A percentile compares a stretch with the other conserved stretches of the same genome.
These are phyloP conservation scores for Prietella phreatophila DNA, from an alignment of 2,113 vertebrate species.

Conservation along the genomic window DNA sequence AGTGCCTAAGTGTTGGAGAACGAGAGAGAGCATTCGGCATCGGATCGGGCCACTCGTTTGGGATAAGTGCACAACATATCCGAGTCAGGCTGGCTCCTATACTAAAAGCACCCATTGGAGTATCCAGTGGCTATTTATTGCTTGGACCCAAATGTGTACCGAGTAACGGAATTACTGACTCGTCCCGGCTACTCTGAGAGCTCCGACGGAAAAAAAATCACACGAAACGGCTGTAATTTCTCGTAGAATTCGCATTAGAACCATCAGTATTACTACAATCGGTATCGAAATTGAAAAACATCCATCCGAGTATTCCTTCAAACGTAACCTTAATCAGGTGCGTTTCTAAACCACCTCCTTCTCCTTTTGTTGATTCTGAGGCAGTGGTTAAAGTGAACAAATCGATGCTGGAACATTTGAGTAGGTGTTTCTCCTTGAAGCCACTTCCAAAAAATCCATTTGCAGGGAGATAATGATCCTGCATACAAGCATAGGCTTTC, in stretches of 20 bases:
- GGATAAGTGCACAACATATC: slow-evolving; percentile 28
- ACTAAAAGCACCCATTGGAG: slow-evolving; percentile 10
- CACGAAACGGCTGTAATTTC: background rate
- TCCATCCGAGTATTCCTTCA: slow-evolving; percentile 22
- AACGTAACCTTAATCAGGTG: slow-evolving; percentile 29
- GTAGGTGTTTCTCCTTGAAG: slow-evolving; percentile 54
- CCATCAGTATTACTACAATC: background rate
- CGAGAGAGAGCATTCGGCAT: slow-evolving; percentile 13
- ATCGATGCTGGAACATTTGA: slow-evolving; percentile 51
- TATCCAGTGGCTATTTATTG: slow-evolving; percentile 41
- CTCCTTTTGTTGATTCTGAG: slow-evolving; percentile 9
- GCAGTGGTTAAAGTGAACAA: slow-evolving; percentile 36
- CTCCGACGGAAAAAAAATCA: background rate
- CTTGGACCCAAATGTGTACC: slow-evolving; percentile 7
- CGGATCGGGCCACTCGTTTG: slow-evolving; percentile 7
- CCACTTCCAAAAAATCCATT: slow-evolving; percentile 55
- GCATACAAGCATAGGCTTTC: slow-evolving; percentile 48
- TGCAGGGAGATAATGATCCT: slow-evolving; percentile 55
- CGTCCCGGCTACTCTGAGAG: background rate
- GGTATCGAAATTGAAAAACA: slow-evolving; percentile 5
- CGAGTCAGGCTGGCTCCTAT: slow-evolving; percentile 32
- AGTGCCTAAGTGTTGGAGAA: slow-evolving; percentile 36
- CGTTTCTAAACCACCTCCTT: background rate
- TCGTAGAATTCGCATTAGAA: background rate
- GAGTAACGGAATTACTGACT: slow-evolving; percentile 39